Base-by-base conservation (phyloP, 2,888 invertebrate genomes). In the Micropterix aruncella region DNA sequence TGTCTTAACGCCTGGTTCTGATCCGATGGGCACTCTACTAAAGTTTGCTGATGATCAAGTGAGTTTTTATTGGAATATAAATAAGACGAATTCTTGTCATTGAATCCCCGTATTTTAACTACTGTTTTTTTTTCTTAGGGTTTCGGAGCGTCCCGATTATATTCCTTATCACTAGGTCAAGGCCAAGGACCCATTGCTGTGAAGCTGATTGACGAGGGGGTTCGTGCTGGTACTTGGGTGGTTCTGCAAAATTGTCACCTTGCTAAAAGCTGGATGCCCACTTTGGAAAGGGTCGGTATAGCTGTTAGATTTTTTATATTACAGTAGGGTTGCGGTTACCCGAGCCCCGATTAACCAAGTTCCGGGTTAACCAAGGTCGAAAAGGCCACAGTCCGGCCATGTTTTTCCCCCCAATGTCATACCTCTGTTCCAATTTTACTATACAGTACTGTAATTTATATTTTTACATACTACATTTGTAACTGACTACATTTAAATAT, bases 231-330 rank as follows among this genome's bases (percentile, higher is more conserved):
- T 1, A 82, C 84, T 40, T 96, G 96, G 96, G 89, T 95, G 0
- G 80, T 94, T 15, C 65, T 96, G 44, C 95, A 95, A 68, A 96
- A 96, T 64, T 96, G 95, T 58, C 95, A 96, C 60, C 69, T 96
- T 55, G 94, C 94, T 0, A 87, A 89, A 55, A 92, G 92, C 56
- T 96, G 93, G 79, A 94, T 96, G 94, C 82, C 87, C 0, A 77
- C 80, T 41, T 65, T 96, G 50, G 95, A 95, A 65, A 87, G 82
- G 70, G 87, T 85, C 63, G 56, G 59, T n/a, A n/a, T n/a, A n/a
- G n/a, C n/a, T n/a, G n/a, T n/a, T n/a, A n/a, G n/a, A n/a, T n/a
- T n/a, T n/a, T n/a, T n/a, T n/a, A n/a, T n/a, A n/a, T n/a, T n/a
- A n/a, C n/a, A n/a, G n/a, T n/a, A n/a, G n/a, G n/a, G n/a, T n/a